Percentiles rank a stretch among this genome's conserved stretches.
Evolutionary conservation across 2,888 invertebrate species (phyloP).

Genomic region (Agrochola litura): DNA sequence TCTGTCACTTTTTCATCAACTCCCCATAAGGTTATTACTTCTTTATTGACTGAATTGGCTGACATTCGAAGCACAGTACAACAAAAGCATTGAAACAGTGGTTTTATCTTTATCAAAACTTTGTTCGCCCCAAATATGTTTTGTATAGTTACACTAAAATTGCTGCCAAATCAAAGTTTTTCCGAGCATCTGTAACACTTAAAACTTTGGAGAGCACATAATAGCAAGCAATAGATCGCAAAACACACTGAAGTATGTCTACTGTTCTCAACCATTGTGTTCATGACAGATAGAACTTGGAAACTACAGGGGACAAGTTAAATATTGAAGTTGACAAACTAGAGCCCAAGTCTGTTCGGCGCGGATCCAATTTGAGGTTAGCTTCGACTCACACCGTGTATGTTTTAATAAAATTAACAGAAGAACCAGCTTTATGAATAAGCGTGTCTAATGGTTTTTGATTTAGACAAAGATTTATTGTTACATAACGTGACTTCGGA

Average conservation of each 20-base stretch:
- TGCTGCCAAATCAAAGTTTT: slow-evolving; percentile 56
- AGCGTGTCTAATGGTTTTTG: slow-evolving; percentile 48
- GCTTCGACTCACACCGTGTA: slow-evolving; percentile 65
- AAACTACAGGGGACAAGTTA: slow-evolving; percentile 81
- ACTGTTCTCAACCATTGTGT: slow-evolving; percentile 76
- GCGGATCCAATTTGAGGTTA: slow-evolving; percentile 75
- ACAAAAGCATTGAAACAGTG: not conserved
- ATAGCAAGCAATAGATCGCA: slow-evolving; percentile 70
- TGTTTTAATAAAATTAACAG: slow-evolving; percentile 74
- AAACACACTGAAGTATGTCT: slow-evolving; percentile 70
- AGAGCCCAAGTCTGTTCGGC: slow-evolving; percentile 73
- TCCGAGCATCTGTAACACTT: slow-evolving; percentile 65
- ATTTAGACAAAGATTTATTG: slow-evolving; percentile 62
- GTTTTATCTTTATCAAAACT: slow-evolving; percentile 31
- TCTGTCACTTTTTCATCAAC: slow-evolving; percentile 13
- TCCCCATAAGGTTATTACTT: not conserved
- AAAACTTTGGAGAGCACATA: slow-evolving; percentile 65
- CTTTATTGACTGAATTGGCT: slow-evolving; percentile 12
- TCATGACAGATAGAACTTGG: slow-evolving; percentile 78
- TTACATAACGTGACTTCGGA: slow-evolving; percentile 46
- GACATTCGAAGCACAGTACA: not conserved
- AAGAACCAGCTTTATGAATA: slow-evolving; percentile 62
- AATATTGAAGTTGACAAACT: slow-evolving; percentile 87
- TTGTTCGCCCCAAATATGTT: not conserved
- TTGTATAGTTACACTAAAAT: slow-evolving; percentile 35